Evolutionary conservation across 2,797 vertebrate genomes (phyloP), one percentile per base, ranked within the genome.

Genomic region (Scomberomorus guttatus): DNA sequence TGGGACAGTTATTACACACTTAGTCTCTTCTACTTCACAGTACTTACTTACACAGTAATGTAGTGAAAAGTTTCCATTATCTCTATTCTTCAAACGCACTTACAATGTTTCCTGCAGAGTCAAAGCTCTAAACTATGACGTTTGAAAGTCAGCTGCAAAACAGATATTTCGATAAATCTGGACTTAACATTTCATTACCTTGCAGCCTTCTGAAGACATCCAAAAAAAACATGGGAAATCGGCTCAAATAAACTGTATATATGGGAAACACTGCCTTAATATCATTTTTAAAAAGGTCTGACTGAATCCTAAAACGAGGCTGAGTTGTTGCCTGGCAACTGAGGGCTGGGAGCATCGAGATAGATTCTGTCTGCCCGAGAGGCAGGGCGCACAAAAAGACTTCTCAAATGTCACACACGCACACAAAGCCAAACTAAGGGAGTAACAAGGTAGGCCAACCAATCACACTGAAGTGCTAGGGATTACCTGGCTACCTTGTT

Each of bases 261-360:
- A 67, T 51, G 29, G 25, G 11, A 76, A 62, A 48, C 24, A 17
- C 17, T 39, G 51, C 54, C 80, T 75, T 79, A 64, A 74, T 81
- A 75, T 74, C 6, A 66, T 64, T 87, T 76, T 75, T 51, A 37
- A 67, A 80, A 86, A 59, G 69, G 51, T 73, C 79, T 75, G 65
- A 75, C 75, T 86, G 80, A 79, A 87, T 91, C 82, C 76, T 89
- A 89, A 87, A 86, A 86, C n/a, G 61, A 91, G 85, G 73, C 83
- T 79, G 59, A 83, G 68, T 82, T 86, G 94, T 94, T 92, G 88
- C 95, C 77, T 88, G 88, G 94, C 91, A 94, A 95, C 94, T 88
- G 83, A 90, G 56, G 84, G 82, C 70, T 82, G 57, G 78, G 76
- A 89, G 85, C 86, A 80, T 24, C 75, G 72, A 82, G 84, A 90